Evolutionary conservation across 2,797 vertebrate genomes (phyloP).

Genomic region (Chiroxiphia lanceolata): DNA sequence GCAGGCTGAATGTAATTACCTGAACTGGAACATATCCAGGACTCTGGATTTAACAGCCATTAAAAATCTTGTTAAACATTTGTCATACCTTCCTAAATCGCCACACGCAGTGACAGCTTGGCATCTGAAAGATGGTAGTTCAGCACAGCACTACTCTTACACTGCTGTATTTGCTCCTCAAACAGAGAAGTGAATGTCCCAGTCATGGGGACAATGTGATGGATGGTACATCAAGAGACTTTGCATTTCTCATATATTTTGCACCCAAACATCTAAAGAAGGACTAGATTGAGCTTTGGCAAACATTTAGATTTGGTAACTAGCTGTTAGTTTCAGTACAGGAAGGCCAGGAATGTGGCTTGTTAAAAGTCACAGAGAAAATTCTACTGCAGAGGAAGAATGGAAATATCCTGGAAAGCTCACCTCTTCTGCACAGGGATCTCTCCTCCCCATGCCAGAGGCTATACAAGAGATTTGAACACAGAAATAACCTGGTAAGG

Average conservation of each 20-base stretch:
- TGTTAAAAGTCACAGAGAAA: not conserved
- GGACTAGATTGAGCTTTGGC: not conserved
- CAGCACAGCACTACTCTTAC: not conserved
- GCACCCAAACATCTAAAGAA: not conserved
- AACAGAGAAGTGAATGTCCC: not conserved
- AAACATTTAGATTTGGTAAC: not conserved
- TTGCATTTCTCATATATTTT: not conserved
- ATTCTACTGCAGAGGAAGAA: not conserved
- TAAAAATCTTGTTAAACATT: conserved; percentile 61
- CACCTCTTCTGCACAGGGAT: not conserved
- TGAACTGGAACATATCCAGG: conserved; percentile 50
- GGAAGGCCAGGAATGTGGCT: not conserved
- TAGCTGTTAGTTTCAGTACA: not conserved
- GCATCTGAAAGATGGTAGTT: not conserved
- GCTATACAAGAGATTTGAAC: not conserved
- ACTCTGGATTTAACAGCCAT: conserved; percentile 30
- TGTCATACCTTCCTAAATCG: conserved; percentile 5
- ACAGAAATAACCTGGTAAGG: not conserved
- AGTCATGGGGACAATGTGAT: not conserved
- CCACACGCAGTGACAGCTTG: conserved; percentile 1
- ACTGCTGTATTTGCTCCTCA: not conserved
- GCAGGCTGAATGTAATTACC: conserved; percentile 34
- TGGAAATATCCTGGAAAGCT: not conserved
- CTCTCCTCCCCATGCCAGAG: not conserved
- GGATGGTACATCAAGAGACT: not conserved